Percentiles rank a stretch among this genome's conserved stretches.
These are phyloP conservation scores for Gastrophryne carolinensis DNA, from an alignment of 2,797 vertebrate species.

Conservation along the genomic window DNA sequence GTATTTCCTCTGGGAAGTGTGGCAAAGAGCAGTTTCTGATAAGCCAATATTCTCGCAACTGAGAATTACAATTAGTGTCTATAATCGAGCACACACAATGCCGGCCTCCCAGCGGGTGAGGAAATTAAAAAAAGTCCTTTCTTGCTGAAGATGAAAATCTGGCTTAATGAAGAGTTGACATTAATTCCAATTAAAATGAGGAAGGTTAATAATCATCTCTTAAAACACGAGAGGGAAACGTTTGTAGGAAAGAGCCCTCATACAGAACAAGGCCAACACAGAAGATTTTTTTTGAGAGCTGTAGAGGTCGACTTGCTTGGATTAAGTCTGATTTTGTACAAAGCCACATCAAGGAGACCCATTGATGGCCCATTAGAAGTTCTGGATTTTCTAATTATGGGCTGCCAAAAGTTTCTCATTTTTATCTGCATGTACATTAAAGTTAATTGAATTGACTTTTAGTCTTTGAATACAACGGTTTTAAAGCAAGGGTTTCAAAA, in stretches of 20 bases:
- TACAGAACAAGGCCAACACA: background rate
- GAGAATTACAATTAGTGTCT: constrained; percentile 36
- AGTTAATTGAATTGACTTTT: background rate
- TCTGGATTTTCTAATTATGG: constrained; percentile 18
- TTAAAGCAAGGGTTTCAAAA: too few species aligned
- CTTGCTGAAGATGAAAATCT: constrained; percentile 34
- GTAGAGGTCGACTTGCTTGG: background rate
- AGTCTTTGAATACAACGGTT: background rate
- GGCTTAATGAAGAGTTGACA: constrained; percentile 37
- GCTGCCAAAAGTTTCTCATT: background rate
- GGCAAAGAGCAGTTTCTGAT: background rate
- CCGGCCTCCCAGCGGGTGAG: constrained; percentile 6
- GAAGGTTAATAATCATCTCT: constrained; percentile 42
- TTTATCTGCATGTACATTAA: background rate
- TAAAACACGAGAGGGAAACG: background rate
- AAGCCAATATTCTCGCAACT: constrained; percentile 17
- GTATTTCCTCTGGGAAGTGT: constrained; percentile 22
- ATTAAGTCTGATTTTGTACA: background rate
- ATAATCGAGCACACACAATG: constrained; percentile 1
- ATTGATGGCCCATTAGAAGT: background rate
- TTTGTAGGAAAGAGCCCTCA: background rate
- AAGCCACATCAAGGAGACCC: background rate
- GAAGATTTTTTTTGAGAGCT: background rate
- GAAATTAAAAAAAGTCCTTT: constrained; percentile 21
- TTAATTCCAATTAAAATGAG: constrained; percentile 50